A percentile compares a stretch with the other conserved stretches of the same genome.
These are phyloP conservation scores for Piscicola geometra DNA, from an alignment of 2,888 invertebrate species.

Conservation along the genomic window DNA sequence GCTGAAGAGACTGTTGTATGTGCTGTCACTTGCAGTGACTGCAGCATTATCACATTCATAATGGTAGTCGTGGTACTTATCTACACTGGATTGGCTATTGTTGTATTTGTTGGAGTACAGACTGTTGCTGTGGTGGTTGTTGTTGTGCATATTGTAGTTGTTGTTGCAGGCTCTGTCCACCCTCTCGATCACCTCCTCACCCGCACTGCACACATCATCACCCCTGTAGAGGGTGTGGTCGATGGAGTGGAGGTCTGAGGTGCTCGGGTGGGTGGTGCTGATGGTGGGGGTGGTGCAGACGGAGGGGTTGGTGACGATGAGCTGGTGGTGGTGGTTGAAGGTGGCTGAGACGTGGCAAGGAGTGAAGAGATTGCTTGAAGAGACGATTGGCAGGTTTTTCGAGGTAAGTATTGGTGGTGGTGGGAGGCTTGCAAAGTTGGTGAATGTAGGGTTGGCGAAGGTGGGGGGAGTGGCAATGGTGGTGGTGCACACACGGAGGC, in stretches of 20 bases:
- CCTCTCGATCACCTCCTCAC: not conserved
- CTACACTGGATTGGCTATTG: not conserved
- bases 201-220: not conserved
- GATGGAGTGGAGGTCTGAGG: constrained; percentile 1
- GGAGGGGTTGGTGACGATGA: not conserved
- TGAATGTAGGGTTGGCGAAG: constrained; percentile 42
- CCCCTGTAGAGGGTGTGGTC: not conserved
- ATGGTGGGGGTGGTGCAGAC: not conserved
- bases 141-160: not conserved
- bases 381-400: not conserved
- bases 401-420: not conserved
- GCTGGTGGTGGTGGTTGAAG: not conserved
- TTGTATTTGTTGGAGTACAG: not conserved
- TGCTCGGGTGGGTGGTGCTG: constrained; percentile 3
- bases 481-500: not conserved
- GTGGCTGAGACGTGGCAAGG: not conserved
- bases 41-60: constrained; percentile 1
- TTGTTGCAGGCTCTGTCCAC: not conserved
- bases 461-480: constrained; percentile 44
- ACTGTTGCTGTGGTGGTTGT: too few species aligned
- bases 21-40: too few species aligned
- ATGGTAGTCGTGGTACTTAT: constrained; percentile 2
- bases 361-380: not conserved
- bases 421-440: not conserved
- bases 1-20: not conserved